A percentile compares a stretch with the other conserved stretches of the same genome.
Conservation (phyloP, 1,140 invertebrate genomes). For the Zaprionus ornatus region DNA sequence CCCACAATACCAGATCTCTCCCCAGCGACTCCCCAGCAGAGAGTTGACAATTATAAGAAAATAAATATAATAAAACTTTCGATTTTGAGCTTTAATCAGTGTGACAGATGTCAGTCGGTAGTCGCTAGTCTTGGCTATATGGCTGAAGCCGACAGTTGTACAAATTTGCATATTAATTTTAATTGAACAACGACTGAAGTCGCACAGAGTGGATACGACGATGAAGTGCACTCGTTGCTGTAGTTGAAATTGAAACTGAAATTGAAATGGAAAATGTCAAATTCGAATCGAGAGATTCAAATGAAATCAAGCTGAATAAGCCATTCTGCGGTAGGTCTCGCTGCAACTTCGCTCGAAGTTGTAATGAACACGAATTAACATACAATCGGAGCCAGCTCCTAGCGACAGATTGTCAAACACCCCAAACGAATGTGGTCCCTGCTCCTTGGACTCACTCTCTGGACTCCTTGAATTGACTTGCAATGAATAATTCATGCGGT, state of each 20-base stretch:
- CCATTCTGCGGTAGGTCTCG: conserved; percentile 63
- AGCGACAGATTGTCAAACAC: conserved; percentile 57
- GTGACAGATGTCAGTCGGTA: conserved; percentile 57
- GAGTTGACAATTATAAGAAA: conserved; percentile 21
- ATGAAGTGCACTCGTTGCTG: conserved; percentile 52
- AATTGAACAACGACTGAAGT: conserved; percentile 61
- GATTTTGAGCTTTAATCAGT: conserved; percentile 51
- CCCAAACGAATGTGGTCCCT: conserved; percentile 18
- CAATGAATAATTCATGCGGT: conserved; percentile 45
- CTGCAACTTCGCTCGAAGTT: conserved; percentile 10
- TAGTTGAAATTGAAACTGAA: conserved; percentile 29
- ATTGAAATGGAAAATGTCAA: conserved; percentile 59
- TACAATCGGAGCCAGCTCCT: conserved; percentile 54
- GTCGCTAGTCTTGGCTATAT: not conserved
- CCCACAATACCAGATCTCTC: conserved; percentile 35
- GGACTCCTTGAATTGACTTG: not conserved
- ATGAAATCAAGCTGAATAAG: conserved; percentile 57
- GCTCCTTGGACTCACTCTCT: conserved; percentile 13
- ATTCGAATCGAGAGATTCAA: conserved; percentile 35
- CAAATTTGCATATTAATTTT: conserved; percentile 82
- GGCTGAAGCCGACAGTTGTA: conserved; percentile 34
- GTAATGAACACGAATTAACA: conserved; percentile 68
- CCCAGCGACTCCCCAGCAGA: conserved; percentile 8
- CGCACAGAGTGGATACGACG: conserved; percentile 41
- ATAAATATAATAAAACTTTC: conserved; percentile 8